Percentiles rank a stretch among this genome's conserved stretches.
Evolutionary conservation across 2,113 vertebrate species (phyloP).

Genomic region (Odontesthes bonariensis): DNA sequence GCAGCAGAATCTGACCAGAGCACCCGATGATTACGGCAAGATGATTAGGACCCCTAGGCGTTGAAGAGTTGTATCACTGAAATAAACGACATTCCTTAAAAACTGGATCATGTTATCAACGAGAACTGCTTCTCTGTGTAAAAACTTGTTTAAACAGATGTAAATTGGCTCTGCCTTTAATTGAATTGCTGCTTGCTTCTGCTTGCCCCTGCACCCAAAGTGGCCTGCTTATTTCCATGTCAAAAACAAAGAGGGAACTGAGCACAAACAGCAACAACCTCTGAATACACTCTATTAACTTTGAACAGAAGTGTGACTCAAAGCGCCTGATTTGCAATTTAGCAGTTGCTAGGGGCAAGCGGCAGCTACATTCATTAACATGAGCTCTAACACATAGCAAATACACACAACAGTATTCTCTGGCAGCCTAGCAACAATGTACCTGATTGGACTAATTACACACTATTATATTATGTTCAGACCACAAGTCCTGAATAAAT

Average conservation of each 20-base stretch:
- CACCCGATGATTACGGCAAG: too few relatives aligned
- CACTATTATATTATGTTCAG: slow-evolving; percentile 34
- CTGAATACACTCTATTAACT: slow-evolving; percentile 51
- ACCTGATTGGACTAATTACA: slow-evolving; percentile 56
- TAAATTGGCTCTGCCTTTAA: slow-evolving; percentile 3
- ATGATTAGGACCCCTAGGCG: too few relatives aligned
- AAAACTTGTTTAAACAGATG: neutral
- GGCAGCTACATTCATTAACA: slow-evolving; percentile 31
- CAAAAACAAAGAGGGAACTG: slow-evolving; percentile 9
- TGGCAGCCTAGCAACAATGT: slow-evolving; percentile 38
- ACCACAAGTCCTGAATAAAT: slow-evolving; percentile 38
- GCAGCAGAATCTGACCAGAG: too few relatives aligned
- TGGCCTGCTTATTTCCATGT: slow-evolving; percentile 41
- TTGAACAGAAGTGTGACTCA: slow-evolving; percentile 43
- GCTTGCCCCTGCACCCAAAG: slow-evolving; percentile 6
- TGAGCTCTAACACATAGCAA: neutral
- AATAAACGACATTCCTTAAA: neutral
- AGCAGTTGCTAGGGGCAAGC: slow-evolving; percentile 31
- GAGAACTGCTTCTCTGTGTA: neutral
- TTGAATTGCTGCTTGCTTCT: neutral
- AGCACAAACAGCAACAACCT: slow-evolving; percentile 51
- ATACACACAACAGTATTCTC: slow-evolving; percentile 28
- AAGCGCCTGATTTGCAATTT: slow-evolving; percentile 44
- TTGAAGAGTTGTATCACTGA: neutral
- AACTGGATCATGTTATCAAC: neutral